Conservation (phyloP, 1,140 invertebrate species). For the Diuraphis noxia region DNA sequence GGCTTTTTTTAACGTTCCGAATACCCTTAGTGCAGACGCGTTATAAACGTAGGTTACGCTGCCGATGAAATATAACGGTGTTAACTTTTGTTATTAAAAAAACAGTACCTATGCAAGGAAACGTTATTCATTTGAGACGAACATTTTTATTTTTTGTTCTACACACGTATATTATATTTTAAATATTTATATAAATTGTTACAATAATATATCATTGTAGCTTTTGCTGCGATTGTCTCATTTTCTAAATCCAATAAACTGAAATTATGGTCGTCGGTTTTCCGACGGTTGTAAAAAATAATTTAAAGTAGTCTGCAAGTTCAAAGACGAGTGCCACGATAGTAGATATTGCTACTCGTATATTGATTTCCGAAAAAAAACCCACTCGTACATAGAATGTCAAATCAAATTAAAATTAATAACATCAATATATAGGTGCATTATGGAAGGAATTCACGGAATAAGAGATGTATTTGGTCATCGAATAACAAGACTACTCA, state of each 20-base stretch:
- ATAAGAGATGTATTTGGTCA: too few relatives aligned
- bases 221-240: not conserved
- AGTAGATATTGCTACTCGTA: not conserved
- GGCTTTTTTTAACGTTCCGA: not conserved
- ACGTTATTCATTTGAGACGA: not conserved
- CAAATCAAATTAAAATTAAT: not conserved
- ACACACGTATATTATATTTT: not conserved
- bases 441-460: not conserved
- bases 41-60: not conserved
- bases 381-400: too few relatives aligned
- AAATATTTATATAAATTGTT: not conserved
- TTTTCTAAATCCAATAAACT: not conserved
- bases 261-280: not conserved
- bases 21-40: slow-evolving; percentile 4
- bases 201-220: not conserved
- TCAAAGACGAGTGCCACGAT: too few relatives aligned
- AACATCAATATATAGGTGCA: too few relatives aligned
- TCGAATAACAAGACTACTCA: not conserved
- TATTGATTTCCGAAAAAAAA: not conserved
- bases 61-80: not conserved
- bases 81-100: slow-evolving; percentile 14
- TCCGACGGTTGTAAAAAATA: not conserved
- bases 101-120: not conserved
- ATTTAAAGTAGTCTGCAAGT: not conserved
- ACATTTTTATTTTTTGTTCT: not conserved